Evolutionary conservation across 2,797 vertebrate genomes (phyloP).

Genomic region (Mareca penelope): DNA sequence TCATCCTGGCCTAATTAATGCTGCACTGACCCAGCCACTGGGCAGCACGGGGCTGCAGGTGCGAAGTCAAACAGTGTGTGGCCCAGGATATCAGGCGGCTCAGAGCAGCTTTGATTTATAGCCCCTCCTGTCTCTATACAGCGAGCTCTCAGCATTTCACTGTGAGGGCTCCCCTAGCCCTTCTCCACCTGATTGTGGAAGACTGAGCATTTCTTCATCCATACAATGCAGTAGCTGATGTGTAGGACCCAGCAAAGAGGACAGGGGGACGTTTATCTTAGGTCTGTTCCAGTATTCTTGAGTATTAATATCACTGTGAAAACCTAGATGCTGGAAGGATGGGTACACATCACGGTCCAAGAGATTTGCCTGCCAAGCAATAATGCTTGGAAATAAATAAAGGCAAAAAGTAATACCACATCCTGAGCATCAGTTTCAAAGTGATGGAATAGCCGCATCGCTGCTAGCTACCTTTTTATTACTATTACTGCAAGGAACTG

Average conservation of each 20-base stretch:
- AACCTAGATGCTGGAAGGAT: slow-evolving; percentile 30
- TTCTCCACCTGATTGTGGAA: neutral
- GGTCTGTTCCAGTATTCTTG: slow-evolving; percentile 10
- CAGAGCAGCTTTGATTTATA: slow-evolving; percentile 24
- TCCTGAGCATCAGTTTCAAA: slow-evolving; percentile 13
- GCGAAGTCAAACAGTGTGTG: neutral
- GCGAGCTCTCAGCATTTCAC: neutral
- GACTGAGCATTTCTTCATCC: neutral
- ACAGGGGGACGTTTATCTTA: slow-evolving; percentile 26
- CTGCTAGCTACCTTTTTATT: neutral
- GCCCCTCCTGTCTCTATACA: neutral
- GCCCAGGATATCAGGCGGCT: neutral
- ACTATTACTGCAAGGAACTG: neutral
- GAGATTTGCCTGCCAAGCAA: slow-evolving; percentile 37
- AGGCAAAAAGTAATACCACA: slow-evolving; percentile 32
- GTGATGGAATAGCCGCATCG: neutral
- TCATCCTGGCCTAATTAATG: neutral
- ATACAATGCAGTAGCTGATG: neutral
- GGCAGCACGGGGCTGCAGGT: accelerated
- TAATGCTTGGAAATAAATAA: slow-evolving; percentile 43
- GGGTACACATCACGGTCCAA: neutral
- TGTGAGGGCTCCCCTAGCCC: neutral
- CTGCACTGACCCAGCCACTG: accelerated
- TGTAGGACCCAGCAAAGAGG: neutral
- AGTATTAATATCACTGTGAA: slow-evolving; percentile 43